These are phyloP conservation scores for Shargacucullia verbasci DNA, from an alignment of 2,888 invertebrate genomes.

Conservation along the genomic window DNA sequence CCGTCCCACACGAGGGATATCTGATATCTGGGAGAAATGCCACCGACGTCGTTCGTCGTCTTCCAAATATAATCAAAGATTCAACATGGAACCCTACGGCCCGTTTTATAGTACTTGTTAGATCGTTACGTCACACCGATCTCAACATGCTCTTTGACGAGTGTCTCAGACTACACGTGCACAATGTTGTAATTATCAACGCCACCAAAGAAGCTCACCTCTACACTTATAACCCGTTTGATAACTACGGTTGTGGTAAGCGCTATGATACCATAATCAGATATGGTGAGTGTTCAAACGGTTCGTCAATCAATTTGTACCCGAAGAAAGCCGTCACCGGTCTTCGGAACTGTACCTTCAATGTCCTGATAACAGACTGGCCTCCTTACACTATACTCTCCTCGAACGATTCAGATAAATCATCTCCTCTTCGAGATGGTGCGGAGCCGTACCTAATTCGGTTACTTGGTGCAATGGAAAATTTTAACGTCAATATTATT, in stretches of 20 bases:
- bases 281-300: conserved; percentile 65
- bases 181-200: conserved; percentile 64
- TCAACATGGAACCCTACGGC: conserved; percentile 67
- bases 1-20: conserved; percentile 55
- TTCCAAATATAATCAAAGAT: conserved; percentile 54
- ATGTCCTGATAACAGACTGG: conserved; percentile 63
- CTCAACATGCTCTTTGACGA: conserved; percentile 63
- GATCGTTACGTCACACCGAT: conserved; percentile 43
- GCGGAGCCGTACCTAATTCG: conserved; percentile 63
- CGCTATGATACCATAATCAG: conserved; percentile 64
- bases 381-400: conserved; percentile 61
- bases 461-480: conserved; percentile 62
- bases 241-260: conserved; percentile 73
- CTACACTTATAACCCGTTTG: conserved; percentile 74
- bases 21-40: conserved; percentile 55
- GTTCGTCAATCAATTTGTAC: conserved; percentile 52
- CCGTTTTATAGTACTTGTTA: conserved; percentile 63
- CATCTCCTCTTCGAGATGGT: conserved; percentile 44
- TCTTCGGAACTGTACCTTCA: conserved; percentile 69
- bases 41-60: conserved; percentile 43
- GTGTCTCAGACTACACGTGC: conserved; percentile 60
- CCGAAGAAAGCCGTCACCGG: conserved; percentile 61
- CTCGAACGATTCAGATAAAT: conserved; percentile 18
- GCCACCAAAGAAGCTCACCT: conserved; percentile 61
- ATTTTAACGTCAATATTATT: conserved; percentile 65